Conservation (phyloP, 1,140 invertebrate genomes). For the Arion vulgaris region DNA sequence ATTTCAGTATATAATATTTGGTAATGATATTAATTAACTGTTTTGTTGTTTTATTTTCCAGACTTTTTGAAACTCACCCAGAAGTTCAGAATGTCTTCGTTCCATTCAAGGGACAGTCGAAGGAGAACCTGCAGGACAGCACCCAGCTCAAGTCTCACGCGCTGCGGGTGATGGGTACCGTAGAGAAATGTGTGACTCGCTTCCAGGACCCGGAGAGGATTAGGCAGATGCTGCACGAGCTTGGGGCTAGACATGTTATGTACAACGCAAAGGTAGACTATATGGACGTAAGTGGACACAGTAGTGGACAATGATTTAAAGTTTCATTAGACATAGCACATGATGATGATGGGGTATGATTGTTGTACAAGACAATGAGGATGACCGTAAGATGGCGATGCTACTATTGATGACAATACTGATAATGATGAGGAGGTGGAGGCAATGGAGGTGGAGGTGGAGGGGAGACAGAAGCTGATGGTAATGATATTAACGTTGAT, state of each 20-base stretch:
- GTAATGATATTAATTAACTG: background rate
- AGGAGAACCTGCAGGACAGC: conserved; percentile 75
- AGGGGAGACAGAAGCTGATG: background rate
- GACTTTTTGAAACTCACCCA: conserved; percentile 78
- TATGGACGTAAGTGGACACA: conserved; percentile 76
- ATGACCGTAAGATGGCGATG: too few species aligned
- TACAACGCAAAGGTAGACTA: conserved; percentile 78
- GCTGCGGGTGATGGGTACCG: conserved; percentile 78
- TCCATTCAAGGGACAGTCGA: conserved; percentile 75
- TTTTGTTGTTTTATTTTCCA: conserved; percentile 53
- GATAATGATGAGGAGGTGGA: background rate
- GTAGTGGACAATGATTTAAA: too few species aligned
- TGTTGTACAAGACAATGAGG: too few species aligned
- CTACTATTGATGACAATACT: too few species aligned
- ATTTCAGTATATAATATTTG: too few species aligned
- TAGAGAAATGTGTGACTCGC: conserved; percentile 77
- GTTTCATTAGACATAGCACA: too few species aligned
- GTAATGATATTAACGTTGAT: background rate
- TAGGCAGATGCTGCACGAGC: conserved; percentile 74
- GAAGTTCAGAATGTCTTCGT: conserved; percentile 78
- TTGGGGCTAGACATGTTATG: conserved; percentile 76
- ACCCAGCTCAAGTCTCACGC: conserved; percentile 76
- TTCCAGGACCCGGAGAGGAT: conserved; percentile 76
- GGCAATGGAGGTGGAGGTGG: background rate
- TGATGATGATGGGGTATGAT: too few species aligned